Conservation (phyloP, 2,888 invertebrate genomes). For the Calephelis perditalis region DNA sequence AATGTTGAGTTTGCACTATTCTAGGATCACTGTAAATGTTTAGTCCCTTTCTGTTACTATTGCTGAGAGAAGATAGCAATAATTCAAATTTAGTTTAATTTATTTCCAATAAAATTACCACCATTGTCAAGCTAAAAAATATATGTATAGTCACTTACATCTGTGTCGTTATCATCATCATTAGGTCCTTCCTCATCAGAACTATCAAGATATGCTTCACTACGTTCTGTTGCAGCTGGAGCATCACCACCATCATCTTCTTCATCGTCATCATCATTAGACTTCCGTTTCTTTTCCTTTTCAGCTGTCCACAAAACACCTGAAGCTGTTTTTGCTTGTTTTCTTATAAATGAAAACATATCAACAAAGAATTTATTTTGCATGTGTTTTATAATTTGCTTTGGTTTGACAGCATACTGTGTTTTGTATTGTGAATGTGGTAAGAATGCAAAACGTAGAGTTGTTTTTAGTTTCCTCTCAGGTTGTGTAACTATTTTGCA, state of each 20-base stretch:
- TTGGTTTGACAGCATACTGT: slow-evolving; percentile 84
- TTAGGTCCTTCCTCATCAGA: slow-evolving; percentile 77
- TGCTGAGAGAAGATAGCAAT: too few relatives aligned
- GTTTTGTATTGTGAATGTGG: slow-evolving; percentile 85
- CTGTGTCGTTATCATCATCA: slow-evolving; percentile 48
- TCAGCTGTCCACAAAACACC: slow-evolving; percentile 72
- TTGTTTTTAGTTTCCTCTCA: slow-evolving; percentile 79
- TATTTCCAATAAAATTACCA: too few relatives aligned
- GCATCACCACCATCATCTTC: slow-evolving; percentile 43
- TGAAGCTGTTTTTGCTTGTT: slow-evolving; percentile 73
- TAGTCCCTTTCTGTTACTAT: too few relatives aligned
- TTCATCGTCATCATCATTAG: slow-evolving; percentile 56
- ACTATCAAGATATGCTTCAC: slow-evolving; percentile 82
- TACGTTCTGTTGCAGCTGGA: slow-evolving; percentile 36
- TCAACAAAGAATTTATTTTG: slow-evolving; percentile 83
- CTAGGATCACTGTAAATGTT: too few relatives aligned
- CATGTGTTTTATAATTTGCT: slow-evolving; percentile 84
- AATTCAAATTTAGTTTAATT: too few relatives aligned
- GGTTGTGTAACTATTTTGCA: slow-evolving; percentile 78
- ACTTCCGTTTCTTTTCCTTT: slow-evolving; percentile 51
- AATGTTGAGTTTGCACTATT: too few relatives aligned
- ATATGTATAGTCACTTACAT: slow-evolving; percentile 40
- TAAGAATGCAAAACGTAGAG: slow-evolving; percentile 85
- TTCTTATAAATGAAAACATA: slow-evolving; percentile 81
- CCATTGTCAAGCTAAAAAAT: too few relatives aligned